A percentile compares a stretch with the other conserved stretches of the same genome.
Evolutionary conservation across 2,888 invertebrate species (phyloP).

Genomic region (Macaria notata): DNA sequence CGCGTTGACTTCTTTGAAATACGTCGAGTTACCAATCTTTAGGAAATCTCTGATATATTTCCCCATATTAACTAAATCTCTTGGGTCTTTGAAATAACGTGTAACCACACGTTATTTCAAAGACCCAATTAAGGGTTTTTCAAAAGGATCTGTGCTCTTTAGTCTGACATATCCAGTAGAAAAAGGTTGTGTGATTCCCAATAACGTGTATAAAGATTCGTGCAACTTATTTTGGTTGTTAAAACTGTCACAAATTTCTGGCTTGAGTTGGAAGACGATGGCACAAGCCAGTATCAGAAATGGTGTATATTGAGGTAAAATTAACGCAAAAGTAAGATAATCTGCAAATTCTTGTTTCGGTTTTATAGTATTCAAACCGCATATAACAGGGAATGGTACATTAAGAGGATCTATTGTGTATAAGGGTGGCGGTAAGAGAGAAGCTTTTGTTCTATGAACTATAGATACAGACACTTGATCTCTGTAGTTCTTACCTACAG

Average conservation of each 20-base stretch:
- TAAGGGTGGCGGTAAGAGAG: slow-evolving; percentile 10
- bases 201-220: slow-evolving; percentile 29
- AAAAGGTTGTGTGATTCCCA: slow-evolving; percentile 56
- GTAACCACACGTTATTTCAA: too few species aligned
- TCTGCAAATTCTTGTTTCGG: slow-evolving; percentile 67
- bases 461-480: slow-evolving; percentile 62
- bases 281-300: slow-evolving; percentile 30
- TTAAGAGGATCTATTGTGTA: slow-evolving; percentile 39
- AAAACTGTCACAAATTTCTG: slow-evolving; percentile 36
- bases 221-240: slow-evolving; percentile 28
- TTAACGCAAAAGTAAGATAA: slow-evolving; percentile 44
- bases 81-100: slow-evolving; percentile 76
- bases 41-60: slow-evolving; percentile 53
- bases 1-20: slow-evolving; percentile 56
- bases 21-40: slow-evolving; percentile 54
- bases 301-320: slow-evolving; percentile 26
- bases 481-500: slow-evolving; percentile 68
- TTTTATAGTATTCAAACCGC: slow-evolving; percentile 79
- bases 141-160: slow-evolving; percentile 71
- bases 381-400: slow-evolving; percentile 35
- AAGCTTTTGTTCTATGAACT: slow-evolving; percentile 38
- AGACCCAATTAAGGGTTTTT: slow-evolving; percentile 79
- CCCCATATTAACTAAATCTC: slow-evolving; percentile 68
- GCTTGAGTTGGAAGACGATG: slow-evolving; percentile 32
- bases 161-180: slow-evolving; percentile 79